Evolutionary conservation across 2,113 vertebrate species (phyloP).

Genomic region (Corythornis madagascariensis): DNA sequence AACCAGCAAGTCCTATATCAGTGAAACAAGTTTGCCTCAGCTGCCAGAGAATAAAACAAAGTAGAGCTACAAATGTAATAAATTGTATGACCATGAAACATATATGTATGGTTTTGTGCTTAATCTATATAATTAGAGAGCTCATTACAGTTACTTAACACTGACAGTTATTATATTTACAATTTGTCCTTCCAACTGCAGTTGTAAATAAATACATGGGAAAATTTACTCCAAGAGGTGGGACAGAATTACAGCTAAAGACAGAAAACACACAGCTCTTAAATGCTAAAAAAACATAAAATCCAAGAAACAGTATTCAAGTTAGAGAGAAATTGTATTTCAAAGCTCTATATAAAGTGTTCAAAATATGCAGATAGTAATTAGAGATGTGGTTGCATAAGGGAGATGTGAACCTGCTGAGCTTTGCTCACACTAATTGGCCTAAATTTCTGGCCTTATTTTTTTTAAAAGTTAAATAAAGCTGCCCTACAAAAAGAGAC

Average conservation of each 20-base stretch:
- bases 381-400: slow-evolving; percentile 42
- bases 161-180: background rate
- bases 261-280: background rate
- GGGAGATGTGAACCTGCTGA: slow-evolving; percentile 47
- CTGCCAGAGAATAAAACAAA: background rate
- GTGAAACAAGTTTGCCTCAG: background rate
- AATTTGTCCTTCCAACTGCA: background rate
- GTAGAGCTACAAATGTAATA: background rate
- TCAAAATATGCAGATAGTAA: slow-evolving; percentile 43
- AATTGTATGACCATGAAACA: background rate
- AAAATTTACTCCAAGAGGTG: background rate
- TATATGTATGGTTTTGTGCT: background rate
- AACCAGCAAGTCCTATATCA: background rate
- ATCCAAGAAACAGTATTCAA: background rate
- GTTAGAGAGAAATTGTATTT: background rate
- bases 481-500: slow-evolving; percentile 16
- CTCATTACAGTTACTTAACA: background rate
- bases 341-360: background rate
- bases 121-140: background rate
- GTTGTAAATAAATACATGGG: background rate
- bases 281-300: background rate
- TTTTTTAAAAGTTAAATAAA: slow-evolving; percentile 45
- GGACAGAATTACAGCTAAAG: background rate
- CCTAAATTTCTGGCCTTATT: slow-evolving; percentile 54
- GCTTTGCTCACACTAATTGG: slow-evolving; percentile 28